phyloP scores from a whole-genome alignment of 2,113 vertebrate genomes.

The Channa argus region DNA sequence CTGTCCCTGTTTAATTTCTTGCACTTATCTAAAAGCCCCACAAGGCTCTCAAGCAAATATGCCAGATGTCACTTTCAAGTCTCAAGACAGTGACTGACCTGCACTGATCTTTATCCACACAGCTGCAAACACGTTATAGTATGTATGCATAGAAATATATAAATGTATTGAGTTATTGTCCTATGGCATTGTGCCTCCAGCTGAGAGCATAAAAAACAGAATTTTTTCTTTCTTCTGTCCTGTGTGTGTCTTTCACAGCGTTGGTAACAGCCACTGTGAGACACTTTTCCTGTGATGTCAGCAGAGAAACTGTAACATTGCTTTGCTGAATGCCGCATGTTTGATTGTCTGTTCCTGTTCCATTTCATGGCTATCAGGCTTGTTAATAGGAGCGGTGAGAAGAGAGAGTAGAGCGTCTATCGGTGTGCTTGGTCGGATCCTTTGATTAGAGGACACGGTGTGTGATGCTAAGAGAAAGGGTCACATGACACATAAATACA shows the following conservation, averaged over 20 bases:
- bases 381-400: slow-evolving; percentile 61
- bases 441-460: slow-evolving; percentile 60
- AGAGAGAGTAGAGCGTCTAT: slow-evolving; percentile 29
- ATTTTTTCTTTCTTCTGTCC: not conserved
- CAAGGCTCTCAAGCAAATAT: slow-evolving; percentile 2
- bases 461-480: slow-evolving; percentile 52
- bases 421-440: slow-evolving; percentile 39
- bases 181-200: slow-evolving; percentile 8
- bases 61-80: slow-evolving; percentile 13
- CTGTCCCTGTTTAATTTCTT: slow-evolving; percentile 25
- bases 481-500: slow-evolving; percentile 53
- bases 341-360: slow-evolving; percentile 59
- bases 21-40: slow-evolving; percentile 27
- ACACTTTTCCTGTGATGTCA: slow-evolving; percentile 37
- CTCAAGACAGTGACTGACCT: slow-evolving; percentile 25
- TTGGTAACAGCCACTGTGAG: slow-evolving; percentile 22
- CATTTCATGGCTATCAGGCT: slow-evolving; percentile 75
- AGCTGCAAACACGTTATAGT: not conserved
- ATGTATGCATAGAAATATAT: too few species aligned
- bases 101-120: slow-evolving; percentile 20
- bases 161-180: slow-evolving; percentile 11
- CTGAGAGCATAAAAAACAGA: too few species aligned
- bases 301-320: slow-evolving; percentile 19
- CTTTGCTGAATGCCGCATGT: slow-evolving; percentile 26
- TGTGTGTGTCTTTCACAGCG: slow-evolving; percentile 15